These are phyloP conservation scores for Cephonodes hylas DNA, from an alignment of 2,888 invertebrate species.

Conservation along the genomic window DNA sequence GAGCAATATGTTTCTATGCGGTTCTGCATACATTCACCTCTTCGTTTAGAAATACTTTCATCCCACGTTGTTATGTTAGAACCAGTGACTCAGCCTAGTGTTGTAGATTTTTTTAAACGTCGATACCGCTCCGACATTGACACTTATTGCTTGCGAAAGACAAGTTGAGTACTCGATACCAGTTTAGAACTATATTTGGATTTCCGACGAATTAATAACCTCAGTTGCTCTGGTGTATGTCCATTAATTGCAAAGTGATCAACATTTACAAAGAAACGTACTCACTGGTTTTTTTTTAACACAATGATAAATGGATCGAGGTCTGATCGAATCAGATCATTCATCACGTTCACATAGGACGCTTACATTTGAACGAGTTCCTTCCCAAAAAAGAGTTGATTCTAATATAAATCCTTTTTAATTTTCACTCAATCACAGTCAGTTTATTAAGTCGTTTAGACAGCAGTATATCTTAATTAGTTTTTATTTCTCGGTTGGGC, in stretches of 20 bases:
- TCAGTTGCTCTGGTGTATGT: background rate
- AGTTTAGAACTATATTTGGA: conserved; percentile 1
- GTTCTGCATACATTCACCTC: background rate
- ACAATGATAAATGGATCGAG: background rate
- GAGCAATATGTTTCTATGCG: too few species aligned
- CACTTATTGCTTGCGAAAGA: conserved; percentile 17
- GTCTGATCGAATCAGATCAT: background rate
- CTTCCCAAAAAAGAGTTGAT: too few species aligned
- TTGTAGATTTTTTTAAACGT: background rate
- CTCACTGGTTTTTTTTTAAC: background rate
- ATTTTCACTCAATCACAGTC: too few species aligned
- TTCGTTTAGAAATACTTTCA: background rate
- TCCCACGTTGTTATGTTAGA: background rate
- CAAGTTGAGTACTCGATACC: background rate
- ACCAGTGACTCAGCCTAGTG: background rate
- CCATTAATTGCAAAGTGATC: background rate
- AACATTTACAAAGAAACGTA: background rate
- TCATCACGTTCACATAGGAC: background rate
- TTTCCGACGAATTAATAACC: background rate
- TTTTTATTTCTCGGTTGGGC: background rate
- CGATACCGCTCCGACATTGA: conserved; percentile 13
- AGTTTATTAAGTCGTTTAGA: too few species aligned
- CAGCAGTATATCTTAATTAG: background rate
- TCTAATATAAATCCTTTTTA: too few species aligned
- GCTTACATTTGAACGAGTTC: background rate